Evolutionary conservation across 2,113 vertebrate species (phyloP).

Genomic region (Charina bottae): DNA sequence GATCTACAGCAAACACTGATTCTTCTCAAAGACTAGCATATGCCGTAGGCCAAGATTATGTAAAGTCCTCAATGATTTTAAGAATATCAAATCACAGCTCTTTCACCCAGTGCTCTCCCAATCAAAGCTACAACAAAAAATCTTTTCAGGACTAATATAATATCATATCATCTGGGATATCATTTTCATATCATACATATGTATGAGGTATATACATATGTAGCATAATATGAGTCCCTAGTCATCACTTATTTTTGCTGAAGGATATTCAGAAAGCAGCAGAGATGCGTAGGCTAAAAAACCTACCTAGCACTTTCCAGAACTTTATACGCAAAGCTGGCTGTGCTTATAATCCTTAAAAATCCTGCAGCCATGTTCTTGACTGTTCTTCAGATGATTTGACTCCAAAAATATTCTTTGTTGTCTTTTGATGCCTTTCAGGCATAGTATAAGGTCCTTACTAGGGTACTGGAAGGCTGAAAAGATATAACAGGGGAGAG

Average conservation of each 20-base stretch:
- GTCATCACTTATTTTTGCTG: neutral
- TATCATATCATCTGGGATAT: neutral
- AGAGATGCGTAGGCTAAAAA: neutral
- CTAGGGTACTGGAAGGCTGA: neutral
- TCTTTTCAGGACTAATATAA: constrained; percentile 6
- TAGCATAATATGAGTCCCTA: neutral
- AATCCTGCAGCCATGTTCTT: neutral
- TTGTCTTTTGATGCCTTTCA: neutral
- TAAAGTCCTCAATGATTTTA: constrained; percentile 19
- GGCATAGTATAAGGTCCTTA: neutral
- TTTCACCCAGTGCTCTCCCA: constrained; percentile 18
- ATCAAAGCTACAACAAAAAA: neutral
- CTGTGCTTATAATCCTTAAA: neutral
- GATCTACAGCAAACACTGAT: neutral
- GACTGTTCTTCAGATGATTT: neutral
- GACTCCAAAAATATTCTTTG: neutral
- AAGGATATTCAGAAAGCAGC: neutral
- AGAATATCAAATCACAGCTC: constrained; percentile 3
- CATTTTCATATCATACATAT: constrained; percentile 7
- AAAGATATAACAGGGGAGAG: neutral
- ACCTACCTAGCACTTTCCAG: neutral
- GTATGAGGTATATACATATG: neutral
- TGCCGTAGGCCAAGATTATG: constrained; percentile 24
- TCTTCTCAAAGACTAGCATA: neutral
- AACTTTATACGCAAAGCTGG: neutral